These are phyloP conservation scores for Chiridota heheva DNA, from an alignment of 35 echinoderm and acorn worm genomes.

Conservation along the genomic window DNA sequence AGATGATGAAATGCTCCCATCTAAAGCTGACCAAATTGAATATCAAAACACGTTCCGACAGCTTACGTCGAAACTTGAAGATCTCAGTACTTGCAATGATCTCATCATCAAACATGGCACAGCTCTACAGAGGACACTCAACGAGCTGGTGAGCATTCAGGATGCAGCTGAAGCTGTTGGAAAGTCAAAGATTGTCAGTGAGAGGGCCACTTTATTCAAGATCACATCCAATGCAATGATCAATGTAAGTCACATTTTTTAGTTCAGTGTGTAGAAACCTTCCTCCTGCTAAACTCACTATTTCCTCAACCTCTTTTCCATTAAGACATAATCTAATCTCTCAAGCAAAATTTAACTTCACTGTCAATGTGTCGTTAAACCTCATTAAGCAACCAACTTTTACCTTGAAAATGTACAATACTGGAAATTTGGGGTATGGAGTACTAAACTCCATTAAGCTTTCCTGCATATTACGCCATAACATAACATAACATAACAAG, in stretches of 20 bases:
- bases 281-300: background rate
- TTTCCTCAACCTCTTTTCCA: too few relatives aligned
- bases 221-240: slow-evolving; percentile 99
- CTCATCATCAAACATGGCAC: slow-evolving; percentile 89
- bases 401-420: too few relatives aligned
- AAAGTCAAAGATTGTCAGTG: slow-evolving; percentile 87
- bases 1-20: slow-evolving; percentile 76
- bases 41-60: slow-evolving; percentile 74
- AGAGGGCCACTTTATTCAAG: slow-evolving; percentile 91
- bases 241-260: slow-evolving; percentile 74
- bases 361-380: too few relatives aligned
- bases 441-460: too few relatives aligned
- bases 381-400: too few relatives aligned
- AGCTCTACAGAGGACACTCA: slow-evolving; percentile 81
- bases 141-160: slow-evolving; percentile 77
- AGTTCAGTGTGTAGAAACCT: background rate
- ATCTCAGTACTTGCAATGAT: slow-evolving; percentile 97
- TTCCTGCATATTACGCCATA: too few relatives aligned
- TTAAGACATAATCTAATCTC: too few relatives aligned
- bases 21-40: slow-evolving; percentile 75
- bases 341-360: too few relatives aligned
- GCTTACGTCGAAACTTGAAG: slow-evolving; percentile 85
- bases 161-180: slow-evolving; percentile 60
- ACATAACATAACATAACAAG: too few relatives aligned
- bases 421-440: too few relatives aligned